phyloP scores from a whole-genome alignment of 1,140 invertebrate species.

The Aphaenogaster ashmeadi region DNA sequence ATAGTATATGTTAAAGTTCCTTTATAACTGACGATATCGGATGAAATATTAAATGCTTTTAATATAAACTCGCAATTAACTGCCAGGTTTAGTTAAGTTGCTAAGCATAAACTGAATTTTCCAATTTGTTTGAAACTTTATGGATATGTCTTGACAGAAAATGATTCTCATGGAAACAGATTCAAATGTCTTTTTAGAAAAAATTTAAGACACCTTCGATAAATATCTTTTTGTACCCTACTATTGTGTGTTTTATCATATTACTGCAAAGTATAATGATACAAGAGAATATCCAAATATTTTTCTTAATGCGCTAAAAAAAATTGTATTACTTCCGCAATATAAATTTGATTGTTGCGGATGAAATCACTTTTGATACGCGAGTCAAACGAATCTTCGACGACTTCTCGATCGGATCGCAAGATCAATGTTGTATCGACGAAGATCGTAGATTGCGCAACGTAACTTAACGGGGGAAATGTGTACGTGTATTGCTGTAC shows the following conservation, averaged over 20 bases:
- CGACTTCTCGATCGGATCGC: neutral
- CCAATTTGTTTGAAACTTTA: neutral
- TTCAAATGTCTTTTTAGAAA: neutral
- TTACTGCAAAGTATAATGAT: neutral
- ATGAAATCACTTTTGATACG: neutral
- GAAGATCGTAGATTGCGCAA: conserved; percentile 54
- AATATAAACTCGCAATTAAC: neutral
- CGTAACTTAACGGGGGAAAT: conserved; percentile 61
- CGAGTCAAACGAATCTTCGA: neutral
- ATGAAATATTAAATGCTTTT: conserved; percentile 27
- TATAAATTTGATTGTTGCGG: conserved; percentile 9
- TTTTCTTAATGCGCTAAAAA: neutral
- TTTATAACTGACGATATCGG: neutral
- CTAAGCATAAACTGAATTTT: neutral
- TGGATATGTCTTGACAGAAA: neutral
- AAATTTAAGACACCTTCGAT: neutral
- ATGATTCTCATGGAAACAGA: neutral
- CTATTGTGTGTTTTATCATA: neutral
- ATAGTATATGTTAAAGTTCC: neutral
- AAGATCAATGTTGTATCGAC: conserved; percentile 15
- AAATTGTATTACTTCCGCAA: neutral
- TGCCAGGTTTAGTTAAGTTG: neutral
- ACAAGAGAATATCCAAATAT: neutral
- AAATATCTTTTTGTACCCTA: neutral
- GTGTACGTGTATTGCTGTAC: conserved; percentile 40